Evolutionary conservation across 2,888 invertebrate genomes (phyloP), one percentile per base, ranked within the genome.

Genomic region (Chaitophorus viminalis): DNA sequence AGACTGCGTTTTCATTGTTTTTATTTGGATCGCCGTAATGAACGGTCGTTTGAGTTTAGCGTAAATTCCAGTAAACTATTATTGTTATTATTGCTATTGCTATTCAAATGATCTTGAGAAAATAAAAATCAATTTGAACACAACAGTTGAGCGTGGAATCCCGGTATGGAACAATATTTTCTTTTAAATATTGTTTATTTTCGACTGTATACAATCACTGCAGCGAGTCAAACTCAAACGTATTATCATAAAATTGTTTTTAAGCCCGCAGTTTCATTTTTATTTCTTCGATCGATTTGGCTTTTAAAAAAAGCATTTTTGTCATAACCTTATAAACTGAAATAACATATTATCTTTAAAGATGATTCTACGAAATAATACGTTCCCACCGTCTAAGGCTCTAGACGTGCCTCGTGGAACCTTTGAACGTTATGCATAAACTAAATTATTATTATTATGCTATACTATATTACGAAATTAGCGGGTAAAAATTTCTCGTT

Each of bases 141-240:
- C 52, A 77, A 29, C 77, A 52, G 31, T 77, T 31, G 52, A 46
- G 46, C 29, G 46, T n/a, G 39, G 39, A 9, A 46, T 76, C n/a
- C n/a, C 75, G 46, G 76, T 76, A 76, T n/a, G n/a, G 46, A 76
- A 46, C 76, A 76, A 76, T 76, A 76, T 46, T 76, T 46, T 76
- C n/a, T 76, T 46, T 29, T 76, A 76, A 46, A 76, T 76, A 76
- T 39, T 46, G 29, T 46, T n/a, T 76, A 29, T 46, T 46, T 76
- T 29, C 76, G 9, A 46, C 76, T 9, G 4, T 25, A 46, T 11
- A 14, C 46, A 14, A 46, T 0, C 31, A 31, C 77, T 46, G 31
- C 21, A 46, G 39, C 31, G 8, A 76, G 29, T 46, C 68, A 31
- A 31, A 11, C 31, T 46, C 68, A 31, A 31, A 11, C 31, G 52